Base-by-base conservation (phyloP, 2,797 vertebrate species). In the Chaunax sp. region DNA sequence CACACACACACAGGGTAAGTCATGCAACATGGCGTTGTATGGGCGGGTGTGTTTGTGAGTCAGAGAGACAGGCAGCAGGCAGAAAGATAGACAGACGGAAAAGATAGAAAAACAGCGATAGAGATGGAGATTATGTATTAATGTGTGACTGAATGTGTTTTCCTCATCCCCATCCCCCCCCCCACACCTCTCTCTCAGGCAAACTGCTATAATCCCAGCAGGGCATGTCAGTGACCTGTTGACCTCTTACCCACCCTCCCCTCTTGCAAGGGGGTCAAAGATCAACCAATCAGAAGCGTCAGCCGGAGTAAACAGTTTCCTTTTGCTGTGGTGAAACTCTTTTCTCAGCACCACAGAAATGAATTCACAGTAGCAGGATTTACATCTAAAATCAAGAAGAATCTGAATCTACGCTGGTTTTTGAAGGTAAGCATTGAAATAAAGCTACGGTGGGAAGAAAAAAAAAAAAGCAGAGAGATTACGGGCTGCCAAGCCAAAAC, bases 121-220 rank as follows among this genome's bases (percentile, higher is more conserved):
- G 40, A 67, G 64, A 64, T 30, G 56, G 66, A 74, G 52, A 86
- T 83, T 67, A 83, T 78, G 75, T 77, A 72, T 69, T 46, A 68
- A 66, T 72, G 80, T 77, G 72, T 63, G 73, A 64, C 61, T 72
- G 45, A 77, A 58, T 63, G 51, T 2, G 61, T 69, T 81, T 80
- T 56, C 53, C 70, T 78, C 47, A 1, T 52, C 13, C 72, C 78
- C 81, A 63, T 76, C 84, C 82, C 82, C 84, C 84, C 72, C 7
- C 35, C 35, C 7, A 37, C 55, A 66, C 68, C 49, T 44, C 25
- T 44, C 75, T 69, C 64, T 22, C 45, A 40, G 43, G 10, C 56
- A 56, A 51, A 37, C 73, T 40, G 53, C 56, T 70, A 77, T 80
- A 85, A 83, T 87, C 77, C 84, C 33, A 68, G 49, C 1, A 35